phyloP scores from a whole-genome alignment of 2,888 invertebrate species.

The Eurois occulta region DNA sequence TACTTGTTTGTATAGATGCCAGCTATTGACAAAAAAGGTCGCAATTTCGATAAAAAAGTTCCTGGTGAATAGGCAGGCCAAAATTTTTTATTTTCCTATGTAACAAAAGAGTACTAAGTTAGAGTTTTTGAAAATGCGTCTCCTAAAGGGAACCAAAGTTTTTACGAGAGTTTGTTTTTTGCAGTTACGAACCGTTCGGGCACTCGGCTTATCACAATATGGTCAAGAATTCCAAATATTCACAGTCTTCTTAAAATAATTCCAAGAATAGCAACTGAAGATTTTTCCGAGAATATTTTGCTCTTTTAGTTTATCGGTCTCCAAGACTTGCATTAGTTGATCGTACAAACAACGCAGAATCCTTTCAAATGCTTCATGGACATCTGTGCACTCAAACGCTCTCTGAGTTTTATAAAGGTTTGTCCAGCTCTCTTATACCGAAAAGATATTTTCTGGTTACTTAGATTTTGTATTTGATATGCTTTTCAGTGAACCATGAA shows the following conservation, averaged over 20 bases:
- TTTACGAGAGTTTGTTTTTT: background rate
- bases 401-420: background rate
- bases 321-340: background rate
- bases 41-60: background rate
- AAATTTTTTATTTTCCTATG: too few species aligned
- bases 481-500: background rate
- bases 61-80: background rate
- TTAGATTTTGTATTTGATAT: constrained; percentile 2
- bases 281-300: background rate
- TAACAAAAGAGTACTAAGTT: background rate
- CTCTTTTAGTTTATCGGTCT: background rate
- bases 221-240: background rate
- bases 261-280: background rate
- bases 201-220: background rate
- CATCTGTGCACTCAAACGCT: background rate
- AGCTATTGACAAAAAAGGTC: background rate
- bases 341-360: background rate
- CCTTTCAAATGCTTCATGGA: background rate
- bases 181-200: too few species aligned
- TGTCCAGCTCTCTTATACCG: background rate
- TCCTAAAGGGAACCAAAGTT: background rate
- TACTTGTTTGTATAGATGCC: background rate
- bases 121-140: background rate
- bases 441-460: constrained; percentile 10
- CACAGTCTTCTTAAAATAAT: background rate